These are phyloP conservation scores for Itoplectis maculator DNA, from an alignment of 2,888 invertebrate species.

Conservation along the genomic window DNA sequence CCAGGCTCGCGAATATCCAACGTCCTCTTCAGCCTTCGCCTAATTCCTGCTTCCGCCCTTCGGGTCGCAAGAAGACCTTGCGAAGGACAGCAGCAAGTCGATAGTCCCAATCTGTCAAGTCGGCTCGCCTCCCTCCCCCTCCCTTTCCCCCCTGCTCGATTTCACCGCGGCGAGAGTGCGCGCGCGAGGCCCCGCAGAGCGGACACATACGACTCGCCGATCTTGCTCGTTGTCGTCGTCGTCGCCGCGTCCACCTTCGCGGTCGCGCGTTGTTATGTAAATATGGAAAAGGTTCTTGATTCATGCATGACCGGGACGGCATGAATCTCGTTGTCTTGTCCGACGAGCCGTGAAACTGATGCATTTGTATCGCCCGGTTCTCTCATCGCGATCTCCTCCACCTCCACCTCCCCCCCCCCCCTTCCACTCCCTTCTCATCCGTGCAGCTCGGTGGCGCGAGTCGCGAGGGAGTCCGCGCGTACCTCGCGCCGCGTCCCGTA, in stretches of 20 bases:
- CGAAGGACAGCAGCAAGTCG: constrained; percentile 74
- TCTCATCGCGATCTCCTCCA: constrained; percentile 68
- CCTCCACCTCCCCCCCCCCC: not conserved
- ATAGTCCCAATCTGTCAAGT: constrained; percentile 82
- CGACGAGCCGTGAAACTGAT: constrained; percentile 84
- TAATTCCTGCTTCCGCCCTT: constrained; percentile 65
- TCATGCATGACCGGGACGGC: constrained; percentile 81
- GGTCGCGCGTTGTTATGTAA: constrained; percentile 82
- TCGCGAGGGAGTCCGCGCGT: constrained; percentile 31
- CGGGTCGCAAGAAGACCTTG: constrained; percentile 54
- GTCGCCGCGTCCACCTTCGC: constrained; percentile 13
- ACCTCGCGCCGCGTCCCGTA: too few relatives aligned
- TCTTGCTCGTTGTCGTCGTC: constrained; percentile 37
- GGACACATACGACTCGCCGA: constrained; percentile 54
- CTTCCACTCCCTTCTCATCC: constrained; percentile 8
- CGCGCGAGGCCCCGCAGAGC: not conserved
- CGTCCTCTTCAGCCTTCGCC: constrained; percentile 40
- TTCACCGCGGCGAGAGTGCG: constrained; percentile 50
- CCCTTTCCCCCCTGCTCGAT: constrained; percentile 45
- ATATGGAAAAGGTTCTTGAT: constrained; percentile 84
- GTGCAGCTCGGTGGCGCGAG: constrained; percentile 38
- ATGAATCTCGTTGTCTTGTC: constrained; percentile 83
- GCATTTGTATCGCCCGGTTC: constrained; percentile 80
- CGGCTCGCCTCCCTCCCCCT: constrained; percentile 69
- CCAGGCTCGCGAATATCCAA: constrained; percentile 44